These are phyloP conservation scores for Mixornis gularis DNA, from an alignment of 2,113 vertebrate genomes.

Conservation along the genomic window DNA sequence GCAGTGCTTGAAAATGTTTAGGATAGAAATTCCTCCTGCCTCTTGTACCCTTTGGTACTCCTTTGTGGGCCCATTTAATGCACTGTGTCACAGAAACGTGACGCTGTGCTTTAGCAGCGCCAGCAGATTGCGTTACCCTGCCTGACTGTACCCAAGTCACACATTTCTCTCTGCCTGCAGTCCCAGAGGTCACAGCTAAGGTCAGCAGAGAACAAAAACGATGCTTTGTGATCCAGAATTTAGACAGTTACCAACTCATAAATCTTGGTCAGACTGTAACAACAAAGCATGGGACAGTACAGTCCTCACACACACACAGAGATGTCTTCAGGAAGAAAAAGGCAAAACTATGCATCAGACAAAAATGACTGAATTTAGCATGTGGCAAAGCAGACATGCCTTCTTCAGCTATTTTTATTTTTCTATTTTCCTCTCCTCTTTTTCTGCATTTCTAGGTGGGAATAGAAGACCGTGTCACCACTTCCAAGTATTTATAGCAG, in stretches of 20 bases:
- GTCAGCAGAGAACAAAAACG: conserved; percentile 62
- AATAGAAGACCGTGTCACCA: neutral
- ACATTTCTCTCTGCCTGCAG: conserved; percentile 58
- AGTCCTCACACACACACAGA: neutral
- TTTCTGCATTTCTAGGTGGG: conserved; percentile 9
- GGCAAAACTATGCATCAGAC: neutral
- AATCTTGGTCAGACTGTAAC: conserved; percentile 65
- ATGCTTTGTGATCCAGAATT: conserved; percentile 64
- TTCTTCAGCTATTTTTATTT: conserved; percentile 34
- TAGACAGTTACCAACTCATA: conserved; percentile 69
- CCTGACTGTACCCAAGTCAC: conserved; percentile 56
- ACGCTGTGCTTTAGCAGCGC: conserved; percentile 36
- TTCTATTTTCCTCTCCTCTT: neutral
- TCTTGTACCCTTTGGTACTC: neutral
- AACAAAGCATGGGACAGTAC: conserved; percentile 40
- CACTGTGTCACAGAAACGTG: conserved; percentile 16
- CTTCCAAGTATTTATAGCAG: conserved; percentile 41
- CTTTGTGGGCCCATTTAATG: neutral
- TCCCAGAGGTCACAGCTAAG: conserved; percentile 59
- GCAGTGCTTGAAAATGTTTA: conserved; percentile 14
- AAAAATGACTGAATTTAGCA: neutral
- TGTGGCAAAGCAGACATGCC: conserved; percentile 5
- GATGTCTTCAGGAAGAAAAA: neutral
- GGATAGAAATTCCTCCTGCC: neutral
- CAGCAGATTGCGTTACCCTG: conserved; percentile 33